Percentiles rank a stretch among this genome's conserved stretches.
These are phyloP conservation scores for Galeruca laticollis DNA, from an alignment of 2,888 invertebrate species.

Conservation along the genomic window DNA sequence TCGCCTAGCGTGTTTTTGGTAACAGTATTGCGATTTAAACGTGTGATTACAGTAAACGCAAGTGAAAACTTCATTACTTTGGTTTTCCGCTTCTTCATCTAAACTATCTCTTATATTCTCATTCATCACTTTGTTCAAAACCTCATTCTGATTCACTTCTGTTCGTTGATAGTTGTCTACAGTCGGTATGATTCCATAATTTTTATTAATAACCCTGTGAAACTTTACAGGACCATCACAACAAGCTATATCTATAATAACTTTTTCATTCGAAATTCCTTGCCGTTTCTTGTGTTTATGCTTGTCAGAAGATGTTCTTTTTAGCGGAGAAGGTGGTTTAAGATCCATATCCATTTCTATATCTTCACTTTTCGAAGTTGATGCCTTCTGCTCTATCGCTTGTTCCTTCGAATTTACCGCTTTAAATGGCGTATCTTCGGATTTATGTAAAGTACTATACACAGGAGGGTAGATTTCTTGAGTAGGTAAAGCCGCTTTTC, in stretches of 20 bases:
- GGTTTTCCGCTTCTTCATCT: slow-evolving; percentile 56
- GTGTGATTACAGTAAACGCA: slow-evolving; percentile 84
- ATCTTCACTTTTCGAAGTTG: slow-evolving; percentile 49
- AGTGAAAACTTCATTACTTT: slow-evolving; percentile 69
- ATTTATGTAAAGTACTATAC: slow-evolving; percentile 56
- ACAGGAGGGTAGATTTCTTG: slow-evolving; percentile 48
- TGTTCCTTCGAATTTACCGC: slow-evolving; percentile 42
- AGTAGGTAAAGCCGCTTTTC: slow-evolving; percentile 50
- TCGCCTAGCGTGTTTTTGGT: slow-evolving; percentile 81
- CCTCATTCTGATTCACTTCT: slow-evolving; percentile 58
- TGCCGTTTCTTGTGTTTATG: slow-evolving; percentile 44
- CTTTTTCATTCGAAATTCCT: slow-evolving; percentile 64
- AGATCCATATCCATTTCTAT: slow-evolving; percentile 30
- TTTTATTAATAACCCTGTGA: slow-evolving; percentile 86
- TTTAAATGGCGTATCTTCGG: slow-evolving; percentile 62
- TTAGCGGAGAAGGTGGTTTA: slow-evolving; percentile 29
- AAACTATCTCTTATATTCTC: slow-evolving; percentile 63
- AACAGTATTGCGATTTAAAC: slow-evolving; percentile 88
- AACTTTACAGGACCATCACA: slow-evolving; percentile 92
- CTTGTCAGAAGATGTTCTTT: slow-evolving; percentile 44
- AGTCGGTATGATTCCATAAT: slow-evolving; percentile 72
- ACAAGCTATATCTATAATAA: slow-evolving; percentile 88
- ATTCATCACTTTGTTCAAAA: slow-evolving; percentile 65
- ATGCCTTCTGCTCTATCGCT: slow-evolving; percentile 44
- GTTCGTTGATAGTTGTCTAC: slow-evolving; percentile 53